These are phyloP conservation scores for Eumacrocentrus americanus DNA, from an alignment of 2,888 invertebrate species.

Conservation along the genomic window DNA sequence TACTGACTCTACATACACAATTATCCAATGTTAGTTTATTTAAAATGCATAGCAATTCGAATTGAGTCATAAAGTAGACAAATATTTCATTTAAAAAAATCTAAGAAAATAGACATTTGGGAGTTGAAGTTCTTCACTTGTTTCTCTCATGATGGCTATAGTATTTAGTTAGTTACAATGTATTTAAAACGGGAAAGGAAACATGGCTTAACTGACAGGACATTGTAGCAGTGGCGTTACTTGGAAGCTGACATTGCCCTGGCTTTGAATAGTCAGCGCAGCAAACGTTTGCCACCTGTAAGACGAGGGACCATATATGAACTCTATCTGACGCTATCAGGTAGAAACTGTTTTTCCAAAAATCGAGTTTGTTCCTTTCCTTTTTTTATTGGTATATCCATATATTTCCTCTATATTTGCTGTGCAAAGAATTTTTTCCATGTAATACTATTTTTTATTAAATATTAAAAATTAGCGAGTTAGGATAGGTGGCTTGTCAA, in stretches of 20 bases:
- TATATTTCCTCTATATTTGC: constrained; percentile 12
- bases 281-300: constrained; percentile 82
- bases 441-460: constrained; percentile 10
- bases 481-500: constrained; percentile 51
- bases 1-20: no score
- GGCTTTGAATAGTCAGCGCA: constrained; percentile 75
- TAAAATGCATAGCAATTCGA: no score
- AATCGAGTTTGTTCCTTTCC: constrained; percentile 18
- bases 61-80: no score
- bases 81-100: no score
- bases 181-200: constrained; percentile 36
- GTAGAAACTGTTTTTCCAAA: constrained; percentile 64
- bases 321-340: constrained; percentile 87
- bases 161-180: background rate
- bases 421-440: constrained; percentile 8
- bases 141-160: background rate
- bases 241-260: constrained; percentile 78
- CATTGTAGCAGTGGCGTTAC: constrained; percentile 62
- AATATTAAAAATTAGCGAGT: constrained; percentile 30
- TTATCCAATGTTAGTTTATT: no score
- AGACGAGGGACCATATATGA: constrained; percentile 83
- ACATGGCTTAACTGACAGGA: constrained; percentile 53
- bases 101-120: no score
- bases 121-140: background rate
- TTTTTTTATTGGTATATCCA: constrained; percentile 8